Conservation (phyloP, 2,888 invertebrate genomes). For the Brenthis ino region DNA sequence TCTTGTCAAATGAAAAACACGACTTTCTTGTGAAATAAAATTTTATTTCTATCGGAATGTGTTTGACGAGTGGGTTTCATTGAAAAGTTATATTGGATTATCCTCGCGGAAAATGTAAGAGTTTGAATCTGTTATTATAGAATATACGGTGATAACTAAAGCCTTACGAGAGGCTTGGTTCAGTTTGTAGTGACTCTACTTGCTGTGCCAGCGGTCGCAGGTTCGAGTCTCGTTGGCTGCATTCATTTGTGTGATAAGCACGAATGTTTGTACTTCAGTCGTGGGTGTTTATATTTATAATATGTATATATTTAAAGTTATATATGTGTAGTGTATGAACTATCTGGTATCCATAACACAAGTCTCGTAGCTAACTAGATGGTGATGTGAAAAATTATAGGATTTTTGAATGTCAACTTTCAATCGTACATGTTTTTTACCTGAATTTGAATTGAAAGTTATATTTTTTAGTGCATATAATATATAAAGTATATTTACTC, state of each 20-base stretch:
- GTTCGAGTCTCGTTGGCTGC: too few relatives aligned
- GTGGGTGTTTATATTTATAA: too few relatives aligned
- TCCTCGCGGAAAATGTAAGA: constrained; percentile 13
- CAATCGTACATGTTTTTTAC: background rate
- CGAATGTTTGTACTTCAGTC: too few relatives aligned
- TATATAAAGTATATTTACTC: background rate
- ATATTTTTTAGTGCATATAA: background rate
- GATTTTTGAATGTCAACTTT: background rate
- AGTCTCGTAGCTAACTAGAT: too few relatives aligned
- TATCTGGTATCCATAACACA: too few relatives aligned
- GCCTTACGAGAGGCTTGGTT: background rate
- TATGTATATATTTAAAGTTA: too few relatives aligned
- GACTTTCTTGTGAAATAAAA: constrained; percentile 9
- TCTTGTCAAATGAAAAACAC: constrained; percentile 26
- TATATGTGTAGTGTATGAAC: too few relatives aligned
- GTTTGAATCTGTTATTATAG: background rate
- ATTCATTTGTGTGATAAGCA: too few relatives aligned
- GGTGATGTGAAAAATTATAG: too few relatives aligned
- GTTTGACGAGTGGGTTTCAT: constrained; percentile 13
- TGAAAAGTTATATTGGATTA: constrained; percentile 22
- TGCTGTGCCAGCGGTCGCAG: too few relatives aligned
- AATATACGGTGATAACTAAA: background rate
- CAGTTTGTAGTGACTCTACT: too few relatives aligned
- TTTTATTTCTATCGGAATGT: constrained; percentile 10
- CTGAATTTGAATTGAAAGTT: background rate